Percentiles rank a stretch among this genome's conserved stretches.
These are phyloP conservation scores for Muscicapa adusta DNA, from an alignment of 2,113 vertebrate genomes.

Conservation along the genomic window DNA sequence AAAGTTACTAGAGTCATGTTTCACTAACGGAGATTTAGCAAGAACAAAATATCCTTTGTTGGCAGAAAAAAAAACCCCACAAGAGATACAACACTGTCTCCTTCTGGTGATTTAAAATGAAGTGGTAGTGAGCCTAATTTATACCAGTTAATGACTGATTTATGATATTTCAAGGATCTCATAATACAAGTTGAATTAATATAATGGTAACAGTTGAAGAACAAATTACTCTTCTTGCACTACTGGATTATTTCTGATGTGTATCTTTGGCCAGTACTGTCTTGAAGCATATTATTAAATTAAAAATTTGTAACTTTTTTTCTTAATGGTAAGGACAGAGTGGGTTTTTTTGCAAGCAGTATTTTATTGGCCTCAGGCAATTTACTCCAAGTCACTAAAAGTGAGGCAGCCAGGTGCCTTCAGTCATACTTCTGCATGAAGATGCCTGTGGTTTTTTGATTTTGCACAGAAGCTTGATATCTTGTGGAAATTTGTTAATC, in stretches of 20 bases:
- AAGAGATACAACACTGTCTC: neutral
- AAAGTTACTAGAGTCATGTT: neutral
- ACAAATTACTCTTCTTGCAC: neutral
- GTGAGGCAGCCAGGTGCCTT: neutral
- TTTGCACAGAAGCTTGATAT: neutral
- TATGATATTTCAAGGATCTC: neutral
- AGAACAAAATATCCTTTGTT: neutral
- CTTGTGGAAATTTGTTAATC: neutral
- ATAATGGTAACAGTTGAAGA: neutral
- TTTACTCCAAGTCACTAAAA: neutral
- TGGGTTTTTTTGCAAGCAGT: neutral
- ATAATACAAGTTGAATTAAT: neutral
- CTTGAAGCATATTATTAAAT: neutral
- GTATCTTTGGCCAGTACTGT: neutral
- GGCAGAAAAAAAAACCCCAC: neutral
- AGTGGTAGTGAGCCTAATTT: neutral
- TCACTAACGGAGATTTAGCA: neutral
- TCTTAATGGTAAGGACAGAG: neutral
- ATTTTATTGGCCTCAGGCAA: neutral
- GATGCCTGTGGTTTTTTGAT: neutral
- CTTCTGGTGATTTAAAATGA: neutral
- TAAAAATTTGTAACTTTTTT: neutral
- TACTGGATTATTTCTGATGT: neutral
- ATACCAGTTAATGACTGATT: neutral
- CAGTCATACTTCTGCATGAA: neutral